A percentile compares a stretch with the other conserved stretches of the same genome.
These are phyloP conservation scores for Pteruthius melanotis DNA, from an alignment of 2,113 vertebrate genomes.

Conservation along the genomic window DNA sequence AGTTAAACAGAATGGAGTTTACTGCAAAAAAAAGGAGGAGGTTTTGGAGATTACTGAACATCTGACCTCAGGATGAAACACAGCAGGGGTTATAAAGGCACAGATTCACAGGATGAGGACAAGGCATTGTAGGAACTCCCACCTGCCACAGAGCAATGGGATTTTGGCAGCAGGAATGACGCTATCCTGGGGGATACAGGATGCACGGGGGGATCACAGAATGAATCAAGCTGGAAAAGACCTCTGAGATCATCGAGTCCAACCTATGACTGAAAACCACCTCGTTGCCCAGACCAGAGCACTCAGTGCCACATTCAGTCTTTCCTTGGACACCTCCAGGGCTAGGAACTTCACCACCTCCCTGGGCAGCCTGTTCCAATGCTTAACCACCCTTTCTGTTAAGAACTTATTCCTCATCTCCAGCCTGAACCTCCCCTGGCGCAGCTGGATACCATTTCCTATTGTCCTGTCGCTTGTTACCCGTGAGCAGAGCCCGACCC, in stretches of 20 bases:
- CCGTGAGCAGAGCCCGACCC: background rate
- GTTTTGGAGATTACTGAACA: background rate
- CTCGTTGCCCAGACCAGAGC: background rate
- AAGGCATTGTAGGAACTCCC: background rate
- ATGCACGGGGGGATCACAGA: background rate
- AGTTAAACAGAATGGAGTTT: background rate
- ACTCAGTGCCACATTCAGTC: background rate
- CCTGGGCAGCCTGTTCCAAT: background rate
- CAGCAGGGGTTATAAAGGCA: rapidly evolving
- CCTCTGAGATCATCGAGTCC: background rate
- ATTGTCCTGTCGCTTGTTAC: background rate
- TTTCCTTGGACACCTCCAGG: too few species aligned
- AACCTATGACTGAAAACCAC: rapidly evolving
- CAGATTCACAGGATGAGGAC: too few species aligned
- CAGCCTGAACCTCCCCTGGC: rapidly evolving
- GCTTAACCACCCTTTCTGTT: background rate
- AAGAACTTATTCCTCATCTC: background rate
- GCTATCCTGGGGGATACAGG: rapidly evolving
- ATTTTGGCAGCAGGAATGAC: background rate
- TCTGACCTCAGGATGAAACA: rapidly evolving
- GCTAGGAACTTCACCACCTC: background rate
- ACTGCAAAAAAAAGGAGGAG: rapidly evolving
- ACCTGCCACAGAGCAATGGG: background rate
- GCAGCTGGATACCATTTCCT: background rate
- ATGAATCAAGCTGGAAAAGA: background rate